Base-by-base conservation (phyloP, 92 coral and sea anemone genomes). In the Virgularia gustaviana region DNA sequence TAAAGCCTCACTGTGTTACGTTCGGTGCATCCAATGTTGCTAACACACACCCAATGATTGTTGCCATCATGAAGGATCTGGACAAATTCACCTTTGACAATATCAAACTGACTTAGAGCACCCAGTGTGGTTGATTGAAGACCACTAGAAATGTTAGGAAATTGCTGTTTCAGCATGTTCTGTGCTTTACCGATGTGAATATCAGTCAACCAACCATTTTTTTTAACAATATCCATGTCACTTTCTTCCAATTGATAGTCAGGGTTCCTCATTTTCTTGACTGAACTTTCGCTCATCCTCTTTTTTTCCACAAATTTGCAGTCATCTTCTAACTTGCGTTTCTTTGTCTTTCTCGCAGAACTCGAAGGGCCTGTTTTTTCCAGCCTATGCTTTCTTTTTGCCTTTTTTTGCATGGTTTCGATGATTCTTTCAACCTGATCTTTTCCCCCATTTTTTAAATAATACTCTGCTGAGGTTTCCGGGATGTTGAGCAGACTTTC, bases 31-130 rank as follows among this genome's bases (percentile, higher is more conserved):
- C 49, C 25, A 57, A 72, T 55, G 51, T 35, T 72, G 33, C 71
- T 38, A 24, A 73, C 36, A 30, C 79, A 73, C 18, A 73, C 36
- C 70, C 79, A 73, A 39, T 70, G 76, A 16, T 22, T 10, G 36
- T 31, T 54, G 28, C 49, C 54, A 22, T 66, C 58, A 42, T 73
- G 25, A 11, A 73, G 49, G 12, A 73, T 57, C 41, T 73, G 79
- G 19, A 73, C 24, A 30, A 73, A 73, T 32, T 73, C 65, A 4
- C 16, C 38, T 54, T 24, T 57, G 35, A 58, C 41, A 23, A 45
- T 34, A 19, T 57, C 49, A 38, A 73, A 73, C 79, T 57, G 71
- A 30, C 33, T 22, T 25, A 31, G 33, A 23, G 54, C n/a, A 29
- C 79, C 56, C 12, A 58, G 79, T 11, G 57, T 37, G 11, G 79